Percentiles rank a stretch among this genome's conserved stretches.
Evolutionary conservation across 2,113 vertebrate genomes (phyloP).

Genomic region (Gila orcuttii): DNA sequence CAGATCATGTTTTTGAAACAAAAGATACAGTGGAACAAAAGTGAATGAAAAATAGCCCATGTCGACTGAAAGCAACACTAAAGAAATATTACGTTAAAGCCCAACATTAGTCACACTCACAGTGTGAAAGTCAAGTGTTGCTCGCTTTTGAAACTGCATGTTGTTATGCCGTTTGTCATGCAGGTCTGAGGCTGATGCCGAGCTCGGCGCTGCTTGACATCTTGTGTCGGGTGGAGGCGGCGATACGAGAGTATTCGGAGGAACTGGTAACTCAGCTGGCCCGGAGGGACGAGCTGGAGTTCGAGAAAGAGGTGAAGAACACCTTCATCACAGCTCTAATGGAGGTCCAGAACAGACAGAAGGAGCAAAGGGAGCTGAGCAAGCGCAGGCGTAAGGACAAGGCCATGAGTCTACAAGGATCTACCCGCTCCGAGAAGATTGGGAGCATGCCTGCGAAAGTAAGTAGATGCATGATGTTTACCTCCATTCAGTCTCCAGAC

Average conservation of each 20-base stretch:
- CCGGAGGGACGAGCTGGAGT: slow-evolving; percentile 88
- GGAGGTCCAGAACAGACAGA: slow-evolving; percentile 93
- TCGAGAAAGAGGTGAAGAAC: slow-evolving; percentile 95
- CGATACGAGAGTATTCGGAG: slow-evolving; percentile 86
- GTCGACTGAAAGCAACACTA: background rate
- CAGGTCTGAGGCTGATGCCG: slow-evolving; percentile 86
- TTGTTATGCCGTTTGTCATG: background rate
- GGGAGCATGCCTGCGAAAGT: slow-evolving; percentile 90
- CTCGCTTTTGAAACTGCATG: background rate
- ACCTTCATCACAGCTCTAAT: slow-evolving; percentile 91
- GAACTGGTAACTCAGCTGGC: slow-evolving; percentile 90
- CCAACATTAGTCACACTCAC: background rate
- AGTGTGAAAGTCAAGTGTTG: background rate
- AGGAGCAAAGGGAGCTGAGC: slow-evolving; percentile 86
- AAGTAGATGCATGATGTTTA: background rate
- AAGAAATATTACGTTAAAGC: background rate
- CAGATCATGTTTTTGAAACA: slow-evolving; percentile 13
- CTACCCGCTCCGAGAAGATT: slow-evolving; percentile 75
- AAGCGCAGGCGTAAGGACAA: slow-evolving; percentile 87
- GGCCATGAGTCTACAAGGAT: slow-evolving; percentile 83
- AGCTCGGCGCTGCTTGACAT: slow-evolving; percentile 77
- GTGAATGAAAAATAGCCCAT: background rate
- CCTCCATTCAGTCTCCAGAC: background rate
- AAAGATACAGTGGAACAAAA: background rate
- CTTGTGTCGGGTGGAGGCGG: slow-evolving; percentile 81